Base-by-base conservation (phyloP, 2,113 vertebrate genomes). In the Danio rerio region DNA sequence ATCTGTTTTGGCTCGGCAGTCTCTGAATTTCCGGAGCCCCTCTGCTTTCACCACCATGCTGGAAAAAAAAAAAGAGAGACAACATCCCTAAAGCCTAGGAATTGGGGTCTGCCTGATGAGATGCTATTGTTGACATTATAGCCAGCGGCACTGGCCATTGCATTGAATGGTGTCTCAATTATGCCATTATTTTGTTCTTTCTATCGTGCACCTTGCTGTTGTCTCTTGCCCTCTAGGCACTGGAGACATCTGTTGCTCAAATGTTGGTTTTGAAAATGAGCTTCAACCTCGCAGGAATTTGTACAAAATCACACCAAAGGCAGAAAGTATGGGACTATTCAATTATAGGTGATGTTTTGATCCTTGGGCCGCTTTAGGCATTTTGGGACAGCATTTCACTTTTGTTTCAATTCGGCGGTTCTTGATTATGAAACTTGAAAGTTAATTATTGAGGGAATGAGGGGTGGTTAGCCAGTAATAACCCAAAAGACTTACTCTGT, bases 1-100 rank as follows among this genome's bases (percentile, higher is more conserved):
- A 94, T 94, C 93, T 94, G 93, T 94, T 94, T 93, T 94, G 91
- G 93, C 92, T 94, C 92, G 86, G 92, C 91, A 91, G 93, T 91
- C 93, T 93, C 92, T 78, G 91, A 92, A 92, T 94, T 95, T 94
- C 93, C 92, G 90, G 93, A 89, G 92, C 93, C 90, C 88, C 90
- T 91, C 87, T 92, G 90, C 90, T 90, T 83, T 89, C 83, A 86
- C 88, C 88, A 88, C 88, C 80, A 86, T 63, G 83, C 72, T 84
- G 71, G 43, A 31, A 31, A 31, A 45, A 53, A 86, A 81, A 66
- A 66, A 40, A 52, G n/a, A n/a, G n/a, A n/a, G 68, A 52, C 55
- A 82, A 63, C 21, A 15, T 15, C 7, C 76, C 70, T 79, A 82
- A 88, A 80, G 83, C 74, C 21, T 18, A 82, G 84, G 81, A 81